Evolutionary conservation across 2,888 invertebrate genomes (phyloP), one percentile per base, ranked within the genome.

Genomic region (Ceriagrion tenellum): DNA sequence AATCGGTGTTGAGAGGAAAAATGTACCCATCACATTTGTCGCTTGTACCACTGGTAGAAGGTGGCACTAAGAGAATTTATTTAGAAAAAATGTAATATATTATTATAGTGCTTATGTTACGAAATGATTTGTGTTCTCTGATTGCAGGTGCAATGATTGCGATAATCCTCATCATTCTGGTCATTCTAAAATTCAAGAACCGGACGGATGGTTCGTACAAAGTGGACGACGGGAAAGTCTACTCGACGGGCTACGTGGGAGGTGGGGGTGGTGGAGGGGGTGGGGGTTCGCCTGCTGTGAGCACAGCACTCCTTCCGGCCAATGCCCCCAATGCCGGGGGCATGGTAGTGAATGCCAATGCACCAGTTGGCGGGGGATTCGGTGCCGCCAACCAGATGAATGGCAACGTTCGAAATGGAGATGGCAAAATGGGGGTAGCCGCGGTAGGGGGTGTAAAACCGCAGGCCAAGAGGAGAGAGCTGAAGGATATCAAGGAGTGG

Each of bases 401-500:
- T 95, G 96, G 96, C 23, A 97, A 96, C 96, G 96, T 96, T 90
- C 96, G 96, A 95, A 96, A 96, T 96, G 96, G 96, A 96, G 97
- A 96, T 96, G 97, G 97, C 96, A 97, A 97, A 97, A 95, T 96
- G 55, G 56, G 56, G 18, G 91, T 47, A 12, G 91, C 90, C 8
- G 69, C 74, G 0, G 56, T 40, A 16, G 91, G 90, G 12, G 95
- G 55, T 26, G 81, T 97, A 95, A 97, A 97, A 95, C 97, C 97
- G 88, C 97, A 97, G 95, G 97, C 97, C 96, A 98, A 98, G 97
- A 98, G 98, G 96, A 97, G 98, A 96, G 98, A 98, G 97, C 98
- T 98, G 96, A 99, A 99, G 97, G 99, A 99, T 97, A 98, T 99
- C 97, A 99, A 99, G 97, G 99, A 99, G 97, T 99, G 99, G 99